These are phyloP conservation scores for Microctonus brassicae DNA, from an alignment of 2,888 invertebrate genomes.

Conservation along the genomic window DNA sequence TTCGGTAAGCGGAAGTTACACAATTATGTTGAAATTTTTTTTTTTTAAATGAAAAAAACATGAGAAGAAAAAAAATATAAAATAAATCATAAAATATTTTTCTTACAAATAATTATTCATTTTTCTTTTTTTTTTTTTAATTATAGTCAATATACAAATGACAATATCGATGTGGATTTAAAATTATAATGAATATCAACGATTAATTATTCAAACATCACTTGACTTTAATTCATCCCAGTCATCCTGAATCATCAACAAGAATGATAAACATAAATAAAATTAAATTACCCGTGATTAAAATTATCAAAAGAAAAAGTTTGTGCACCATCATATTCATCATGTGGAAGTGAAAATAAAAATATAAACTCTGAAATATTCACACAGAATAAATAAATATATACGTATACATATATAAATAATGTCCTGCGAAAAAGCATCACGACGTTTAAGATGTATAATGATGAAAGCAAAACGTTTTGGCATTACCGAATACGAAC, in stretches of 20 bases:
- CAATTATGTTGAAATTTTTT: neutral
- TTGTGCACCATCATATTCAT: neutral
- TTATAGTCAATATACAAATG: neutral
- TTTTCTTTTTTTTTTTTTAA: neutral
- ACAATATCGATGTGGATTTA: neutral
- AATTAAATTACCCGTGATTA: too few relatives aligned
- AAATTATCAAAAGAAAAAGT: slow-evolving; percentile 14
- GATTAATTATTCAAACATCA: too few relatives aligned
- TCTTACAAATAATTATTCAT: neutral
- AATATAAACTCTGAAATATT: neutral
- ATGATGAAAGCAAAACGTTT: slow-evolving; percentile 55
- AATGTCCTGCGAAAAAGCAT: slow-evolving; percentile 62
- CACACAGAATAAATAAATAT: neutral
- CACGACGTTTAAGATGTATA: slow-evolving; percentile 55
- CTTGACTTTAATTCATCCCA: neutral
- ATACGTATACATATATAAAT: neutral
- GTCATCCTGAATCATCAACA: slow-evolving; percentile 5
- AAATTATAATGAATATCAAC: neutral
- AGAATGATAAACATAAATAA: slow-evolving; percentile 38
- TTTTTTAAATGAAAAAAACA: neutral
- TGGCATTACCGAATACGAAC: slow-evolving; percentile 54
- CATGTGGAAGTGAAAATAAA: slow-evolving; percentile 11
- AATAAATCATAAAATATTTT: neutral
- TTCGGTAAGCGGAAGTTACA: slow-evolving; percentile 18
- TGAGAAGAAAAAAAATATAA: neutral